Base-by-base conservation (phyloP, 2,888 invertebrate genomes). In the Dysmachus trigonus region DNA sequence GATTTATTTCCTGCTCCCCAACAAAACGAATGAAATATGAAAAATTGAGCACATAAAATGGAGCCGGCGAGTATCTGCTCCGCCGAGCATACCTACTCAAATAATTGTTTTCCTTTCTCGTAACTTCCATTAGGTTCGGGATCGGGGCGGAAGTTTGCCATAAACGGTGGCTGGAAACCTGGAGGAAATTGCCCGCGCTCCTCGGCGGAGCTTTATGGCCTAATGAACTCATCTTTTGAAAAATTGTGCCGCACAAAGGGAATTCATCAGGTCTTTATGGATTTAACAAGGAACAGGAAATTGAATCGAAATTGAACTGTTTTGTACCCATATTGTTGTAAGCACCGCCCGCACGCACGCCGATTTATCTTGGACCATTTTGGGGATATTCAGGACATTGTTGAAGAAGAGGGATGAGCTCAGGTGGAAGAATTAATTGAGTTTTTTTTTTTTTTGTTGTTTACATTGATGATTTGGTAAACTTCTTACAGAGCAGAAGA, bases 1-100 rank as follows among this genome's bases (percentile, higher is more conserved):
- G 27, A 72, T 71, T 83, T 83, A 83, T 72, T 41, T 83, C 72
- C 83, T 72, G 71, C 71, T 41, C 71, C 38, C 72, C 30, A 83
- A 72, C 83, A 83, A 83, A 72, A 83, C 83, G 83, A 83, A 83
- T 41, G 83, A 83, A 83, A 83, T 83, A 72, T 83, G 83, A 83
- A 83, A 83, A 83, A 72, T 82, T 71, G 72, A 72, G 72, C 30
- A 83, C 83, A 83, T 72, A 83, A 72, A 71, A n/a, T 30, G 83
- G 72, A 72, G 72, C 47, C n/a, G 47, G 47, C 47, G 47, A 72
- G 71, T 71, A 13, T 83, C 41, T 83, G 72, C 71, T 71, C 41
- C n/a, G 30, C 38, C 38, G 83, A 72, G 41, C 72, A 38, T 22
- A 83, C 47, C 72, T 38, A 72, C 72, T 71, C 10, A 71, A 83